Conservation (phyloP, 2,113 vertebrate genomes). For the Oriolus oriolus region DNA sequence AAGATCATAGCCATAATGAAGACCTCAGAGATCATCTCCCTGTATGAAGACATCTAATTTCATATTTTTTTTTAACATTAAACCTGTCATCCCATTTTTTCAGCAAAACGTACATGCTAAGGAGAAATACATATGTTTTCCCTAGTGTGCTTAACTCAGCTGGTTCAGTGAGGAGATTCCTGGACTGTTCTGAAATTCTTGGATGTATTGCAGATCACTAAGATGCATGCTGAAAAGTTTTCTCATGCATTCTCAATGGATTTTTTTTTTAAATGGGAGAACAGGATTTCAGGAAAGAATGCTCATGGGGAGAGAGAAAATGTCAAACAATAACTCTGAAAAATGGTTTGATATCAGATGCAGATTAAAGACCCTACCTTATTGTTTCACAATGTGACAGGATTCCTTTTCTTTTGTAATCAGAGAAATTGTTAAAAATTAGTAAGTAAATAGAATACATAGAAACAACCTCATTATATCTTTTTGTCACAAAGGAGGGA, state of each 20-base stretch:
- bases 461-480: background rate
- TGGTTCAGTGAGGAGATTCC: background rate
- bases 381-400: background rate
- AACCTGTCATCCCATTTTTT: background rate
- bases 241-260: background rate
- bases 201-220: background rate
- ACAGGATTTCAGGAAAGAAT: conserved; percentile 17
- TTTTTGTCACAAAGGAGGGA: background rate
- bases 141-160: background rate
- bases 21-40: background rate
- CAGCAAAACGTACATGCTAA: background rate
- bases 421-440: background rate
- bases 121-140: background rate
- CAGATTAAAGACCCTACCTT: background rate
- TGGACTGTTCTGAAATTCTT: background rate
- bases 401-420: background rate
- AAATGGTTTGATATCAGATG: background rate
- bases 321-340: background rate
- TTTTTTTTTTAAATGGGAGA: background rate
- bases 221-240: background rate
- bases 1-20: background rate
- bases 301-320: background rate
- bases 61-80: background rate
- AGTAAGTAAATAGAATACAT: background rate
- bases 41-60: background rate